Evolutionary conservation across 2,888 invertebrate species (phyloP).

Genomic region (Ormyrus labotus): DNA sequence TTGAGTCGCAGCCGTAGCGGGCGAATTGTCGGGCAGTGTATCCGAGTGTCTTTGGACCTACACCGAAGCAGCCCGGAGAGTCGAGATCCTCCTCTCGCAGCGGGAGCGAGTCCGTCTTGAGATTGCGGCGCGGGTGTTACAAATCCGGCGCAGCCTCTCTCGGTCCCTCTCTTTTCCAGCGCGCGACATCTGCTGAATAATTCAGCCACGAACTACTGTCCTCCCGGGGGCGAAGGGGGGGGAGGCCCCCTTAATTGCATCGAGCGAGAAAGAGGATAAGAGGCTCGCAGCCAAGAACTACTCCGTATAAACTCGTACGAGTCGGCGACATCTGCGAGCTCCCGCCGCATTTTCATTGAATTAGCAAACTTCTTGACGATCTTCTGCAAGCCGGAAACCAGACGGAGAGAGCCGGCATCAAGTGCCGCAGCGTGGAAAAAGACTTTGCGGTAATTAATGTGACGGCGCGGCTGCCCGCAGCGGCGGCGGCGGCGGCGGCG

Average conservation of each 20-base stretch:
- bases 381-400: neutral
- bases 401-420: neutral
- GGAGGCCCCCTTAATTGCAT: constrained; percentile 63
- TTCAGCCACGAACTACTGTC: constrained; percentile 68
- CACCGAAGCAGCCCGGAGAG: too few relatives aligned
- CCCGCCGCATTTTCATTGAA: constrained; percentile 47
- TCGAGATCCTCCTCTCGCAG: neutral
- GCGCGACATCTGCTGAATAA: constrained; percentile 73
- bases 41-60: too few relatives aligned
- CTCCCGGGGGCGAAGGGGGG: constrained; percentile 58
- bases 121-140: constrained; percentile 69
- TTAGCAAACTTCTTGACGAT: constrained; percentile 53
- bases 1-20: too few relatives aligned
- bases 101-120: neutral
- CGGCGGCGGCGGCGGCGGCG: too few relatives aligned
- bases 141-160: constrained; percentile 70
- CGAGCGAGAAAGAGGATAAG: constrained; percentile 39
- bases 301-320: constrained; percentile 52
- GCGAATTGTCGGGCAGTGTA: too few relatives aligned
- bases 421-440: constrained; percentile 34
- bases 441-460: constrained; percentile 50
- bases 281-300: constrained; percentile 17
- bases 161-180: constrained; percentile 50
- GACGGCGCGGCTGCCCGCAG: neutral
- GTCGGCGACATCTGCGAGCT: constrained; percentile 50